Percentiles rank a stretch among this genome's conserved stretches.
phyloP scores from a whole-genome alignment of 2,797 vertebrate genomes.

The Sparidentex hasta region DNA sequence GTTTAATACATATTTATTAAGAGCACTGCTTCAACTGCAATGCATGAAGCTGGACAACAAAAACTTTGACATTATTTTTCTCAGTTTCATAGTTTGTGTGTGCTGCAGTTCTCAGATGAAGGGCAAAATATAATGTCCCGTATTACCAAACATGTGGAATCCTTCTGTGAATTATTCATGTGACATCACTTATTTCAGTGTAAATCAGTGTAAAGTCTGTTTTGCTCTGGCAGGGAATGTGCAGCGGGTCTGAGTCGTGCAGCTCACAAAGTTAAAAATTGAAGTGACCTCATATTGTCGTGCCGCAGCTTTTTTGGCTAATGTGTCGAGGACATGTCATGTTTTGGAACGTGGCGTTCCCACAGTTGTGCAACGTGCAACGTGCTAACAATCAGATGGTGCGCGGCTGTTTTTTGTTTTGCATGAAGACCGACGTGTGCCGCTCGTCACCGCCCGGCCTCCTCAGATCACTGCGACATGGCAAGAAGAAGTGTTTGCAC shows the following conservation, averaged over 20 bases:
- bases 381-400: too few species aligned
- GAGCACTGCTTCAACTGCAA: too few species aligned
- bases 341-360: not conserved
- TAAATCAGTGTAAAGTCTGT: too few species aligned
- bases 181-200: too few species aligned
- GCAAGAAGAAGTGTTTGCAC: not conserved
- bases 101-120: too few species aligned
- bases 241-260: not conserved
- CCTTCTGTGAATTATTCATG: too few species aligned
- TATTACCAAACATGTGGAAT: too few species aligned
- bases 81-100: too few species aligned
- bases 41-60: too few species aligned
- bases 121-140: too few species aligned
- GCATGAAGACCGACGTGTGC: not conserved
- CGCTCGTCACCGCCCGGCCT: not conserved
- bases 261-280: not conserved
- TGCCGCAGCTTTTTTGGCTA: not conserved
- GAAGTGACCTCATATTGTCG: not conserved
- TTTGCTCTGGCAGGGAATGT: not conserved
- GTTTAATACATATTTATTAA: too few species aligned
- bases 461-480: not conserved
- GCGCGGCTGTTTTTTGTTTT: not conserved
- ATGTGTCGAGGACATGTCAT: not conserved
- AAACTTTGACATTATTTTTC: too few species aligned
- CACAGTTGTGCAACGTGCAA: not conserved